Evolutionary conservation across 2,113 vertebrate genomes (phyloP).

Genomic region (Rhombomys opimus): DNA sequence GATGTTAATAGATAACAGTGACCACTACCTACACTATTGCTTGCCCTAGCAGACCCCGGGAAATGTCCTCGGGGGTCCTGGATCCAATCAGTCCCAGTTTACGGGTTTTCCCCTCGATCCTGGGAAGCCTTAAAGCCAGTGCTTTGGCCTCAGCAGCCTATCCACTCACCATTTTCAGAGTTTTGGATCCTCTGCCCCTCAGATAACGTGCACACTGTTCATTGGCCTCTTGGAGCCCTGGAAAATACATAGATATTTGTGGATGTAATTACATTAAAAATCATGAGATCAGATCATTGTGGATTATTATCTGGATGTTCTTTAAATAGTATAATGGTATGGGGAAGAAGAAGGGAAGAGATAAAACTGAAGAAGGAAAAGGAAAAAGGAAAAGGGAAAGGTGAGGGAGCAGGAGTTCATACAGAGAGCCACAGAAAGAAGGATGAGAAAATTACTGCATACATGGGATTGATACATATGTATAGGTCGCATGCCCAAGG

Average conservation of each 20-base stretch:
- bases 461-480: neutral
- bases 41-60: too few species aligned
- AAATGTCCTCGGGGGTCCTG: too few species aligned
- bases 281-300: neutral
- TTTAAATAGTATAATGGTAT: neutral
- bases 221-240: too few species aligned
- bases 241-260: neutral
- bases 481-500: neutral
- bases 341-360: neutral
- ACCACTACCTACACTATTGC: too few species aligned
- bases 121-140: too few species aligned
- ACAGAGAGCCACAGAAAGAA: neutral
- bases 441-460: neutral
- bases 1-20: too few species aligned
- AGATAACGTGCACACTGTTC: too few species aligned
- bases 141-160: too few species aligned
- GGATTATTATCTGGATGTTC: conserved; percentile 47
- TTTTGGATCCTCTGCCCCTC: too few species aligned
- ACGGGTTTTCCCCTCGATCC: too few species aligned
- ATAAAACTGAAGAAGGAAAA: neutral
- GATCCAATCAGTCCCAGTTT: too few species aligned
- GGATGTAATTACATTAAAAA: conserved; percentile 51
- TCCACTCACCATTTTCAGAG: too few species aligned
- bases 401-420: neutral
- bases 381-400: neutral